Conservation (phyloP, 2,797 vertebrate genomes). For the Centroberyx gerrardi region DNA sequence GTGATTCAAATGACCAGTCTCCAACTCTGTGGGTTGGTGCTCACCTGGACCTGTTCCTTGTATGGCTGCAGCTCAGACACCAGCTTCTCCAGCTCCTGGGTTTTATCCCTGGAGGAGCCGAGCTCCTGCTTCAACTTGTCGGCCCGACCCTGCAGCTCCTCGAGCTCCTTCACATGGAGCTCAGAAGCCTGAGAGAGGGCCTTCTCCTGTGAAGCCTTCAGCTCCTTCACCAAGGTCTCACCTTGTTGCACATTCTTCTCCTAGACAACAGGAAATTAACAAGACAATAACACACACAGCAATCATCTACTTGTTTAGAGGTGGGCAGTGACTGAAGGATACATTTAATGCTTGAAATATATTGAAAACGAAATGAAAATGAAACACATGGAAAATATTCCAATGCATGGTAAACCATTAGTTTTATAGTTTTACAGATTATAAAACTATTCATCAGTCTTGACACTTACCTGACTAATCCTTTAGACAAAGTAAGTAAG, state of each 20-base stretch:
- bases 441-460: background rate
- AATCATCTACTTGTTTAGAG: constrained; percentile 1
- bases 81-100: constrained; percentile 82
- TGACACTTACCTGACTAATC: background rate
- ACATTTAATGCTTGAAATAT: background rate
- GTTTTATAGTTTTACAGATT: too few species aligned
- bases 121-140: constrained; percentile 83
- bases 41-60: constrained; percentile 90
- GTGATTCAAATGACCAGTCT: background rate
- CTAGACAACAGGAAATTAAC: constrained; percentile 72
- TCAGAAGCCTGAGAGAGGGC: constrained; percentile 80
- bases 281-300: constrained; percentile 5
- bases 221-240: constrained; percentile 82
- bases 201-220: constrained; percentile 86
- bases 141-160: constrained; percentile 79
- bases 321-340: background rate
- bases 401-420: too few species aligned
- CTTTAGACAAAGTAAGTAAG: background rate
- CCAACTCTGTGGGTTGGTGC: background rate
- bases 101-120: constrained; percentile 77
- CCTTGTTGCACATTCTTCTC: constrained; percentile 84
- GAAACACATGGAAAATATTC: too few species aligned
- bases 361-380: too few species aligned
- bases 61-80: constrained; percentile 87
- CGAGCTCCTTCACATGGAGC: constrained; percentile 80